Base-by-base conservation (phyloP, 1,140 invertebrate species). In the Drosophila azteca region DNA sequence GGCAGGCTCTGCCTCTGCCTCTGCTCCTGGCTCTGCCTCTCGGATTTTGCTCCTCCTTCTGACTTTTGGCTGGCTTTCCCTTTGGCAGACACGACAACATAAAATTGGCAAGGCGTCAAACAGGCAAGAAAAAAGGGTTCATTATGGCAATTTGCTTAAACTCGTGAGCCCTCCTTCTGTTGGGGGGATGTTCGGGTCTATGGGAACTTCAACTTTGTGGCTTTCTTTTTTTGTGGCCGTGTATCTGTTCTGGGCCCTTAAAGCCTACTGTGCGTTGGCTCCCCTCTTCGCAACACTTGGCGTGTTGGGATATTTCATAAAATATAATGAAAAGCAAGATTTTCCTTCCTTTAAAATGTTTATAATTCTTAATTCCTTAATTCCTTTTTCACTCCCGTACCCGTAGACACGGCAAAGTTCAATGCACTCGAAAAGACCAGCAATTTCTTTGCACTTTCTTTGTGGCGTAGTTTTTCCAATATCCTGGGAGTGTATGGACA, bases 131-230 rank as follows among this genome's bases (percentile, higher is more conserved):
- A 85, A 87, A 88, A 88, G 84, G 83, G 83, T 88, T 88, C 83
- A 88, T 88, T 88, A 88, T 83, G 79, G 83, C 83, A 88, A 88
- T 88, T 88, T 88, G 83, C 83, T 88, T 88, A 88, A 87, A 88
- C 83, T 88, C 68, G 58, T 76, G 72, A 72, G 77, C 78, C 48
- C 20, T 43, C 35, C 9, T 24, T 44, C 26, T 22, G 17, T 20
- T 20, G 17, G 39, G 31, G 53, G 60, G 52, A 50, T 45, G n/a
- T 35, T 31, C 41, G 26, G 44, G 50, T 43, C 53, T 46, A 53
- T 46, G 52, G 71, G 51, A 84, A 65, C 52, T 80, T 65, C 20
- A 61, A 73, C 57, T 79, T 77, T 74, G 68, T 58, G 71, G 57
- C 76, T 58, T 51, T 49, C 60, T 50, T 41, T 48, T 59, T 72